Evolutionary conservation across 2,888 invertebrate genomes (phyloP).

Genomic region (Meiosimyza decipiens): DNA sequence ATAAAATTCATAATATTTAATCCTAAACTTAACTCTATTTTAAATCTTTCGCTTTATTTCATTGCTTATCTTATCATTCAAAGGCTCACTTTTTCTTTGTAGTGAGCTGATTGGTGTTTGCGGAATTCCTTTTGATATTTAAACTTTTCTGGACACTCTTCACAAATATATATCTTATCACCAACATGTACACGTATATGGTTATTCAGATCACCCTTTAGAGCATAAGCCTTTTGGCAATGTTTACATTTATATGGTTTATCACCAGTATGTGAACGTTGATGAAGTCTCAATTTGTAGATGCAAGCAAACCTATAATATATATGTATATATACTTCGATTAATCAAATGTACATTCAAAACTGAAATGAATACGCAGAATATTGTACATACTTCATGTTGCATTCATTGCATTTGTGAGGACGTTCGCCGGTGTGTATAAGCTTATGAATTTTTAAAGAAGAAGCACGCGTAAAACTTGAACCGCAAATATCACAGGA

Average conservation of each 20-base stretch:
- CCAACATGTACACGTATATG: slow-evolving; percentile 70
- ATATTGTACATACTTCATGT: slow-evolving; percentile 45
- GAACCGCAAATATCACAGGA: slow-evolving; percentile 75
- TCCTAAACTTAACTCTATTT: background rate
- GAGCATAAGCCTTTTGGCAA: slow-evolving; percentile 71
- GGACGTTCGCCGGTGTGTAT: slow-evolving; percentile 72
- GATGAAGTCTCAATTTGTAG: slow-evolving; percentile 71
- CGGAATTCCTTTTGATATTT: slow-evolving; percentile 45
- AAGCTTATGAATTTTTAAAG: slow-evolving; percentile 73
- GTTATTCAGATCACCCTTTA: slow-evolving; percentile 71
- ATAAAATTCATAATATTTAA: no score
- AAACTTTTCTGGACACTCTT: slow-evolving; percentile 50
- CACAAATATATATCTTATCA: slow-evolving; percentile 70
- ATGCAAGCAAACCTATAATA: slow-evolving; percentile 70
- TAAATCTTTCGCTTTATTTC: background rate
- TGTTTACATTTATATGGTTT: slow-evolving; percentile 69
- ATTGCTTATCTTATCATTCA: background rate
- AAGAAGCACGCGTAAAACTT: slow-evolving; percentile 70
- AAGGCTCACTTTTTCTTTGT: slow-evolving; percentile 41
- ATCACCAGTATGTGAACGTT: slow-evolving; percentile 70
- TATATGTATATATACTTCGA: slow-evolving; percentile 69
- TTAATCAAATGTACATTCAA: slow-evolving; percentile 56
- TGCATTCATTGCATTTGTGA: slow-evolving; percentile 50
- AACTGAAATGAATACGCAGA: background rate
- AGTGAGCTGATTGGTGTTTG: slow-evolving; percentile 44